phyloP scores from a whole-genome alignment of 2,797 vertebrate species.

The Rhinogobio ventralis region DNA sequence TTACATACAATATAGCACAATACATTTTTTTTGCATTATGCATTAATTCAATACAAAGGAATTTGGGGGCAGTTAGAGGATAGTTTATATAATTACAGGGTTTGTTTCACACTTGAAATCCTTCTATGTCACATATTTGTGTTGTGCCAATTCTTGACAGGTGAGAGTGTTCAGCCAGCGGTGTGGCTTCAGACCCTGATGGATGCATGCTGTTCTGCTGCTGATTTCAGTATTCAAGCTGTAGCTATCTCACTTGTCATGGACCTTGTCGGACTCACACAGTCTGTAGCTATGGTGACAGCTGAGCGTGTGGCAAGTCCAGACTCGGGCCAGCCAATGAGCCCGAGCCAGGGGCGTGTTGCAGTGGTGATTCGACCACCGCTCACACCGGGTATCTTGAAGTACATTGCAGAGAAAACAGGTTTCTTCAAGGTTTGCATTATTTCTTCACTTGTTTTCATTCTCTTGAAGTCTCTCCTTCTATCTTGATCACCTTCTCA shows the following conservation, averaged over 20 bases:
- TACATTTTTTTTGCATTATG: not conserved
- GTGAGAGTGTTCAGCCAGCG: constrained; percentile 85
- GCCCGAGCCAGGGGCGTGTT: constrained; percentile 95
- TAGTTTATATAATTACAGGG: not conserved
- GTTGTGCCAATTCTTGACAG: constrained; percentile 68
- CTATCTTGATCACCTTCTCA: not conserved
- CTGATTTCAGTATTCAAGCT: constrained; percentile 89
- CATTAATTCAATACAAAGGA: not conserved
- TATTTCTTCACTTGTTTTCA: not conserved
- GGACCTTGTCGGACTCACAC: constrained; percentile 94
- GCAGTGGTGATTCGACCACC: constrained; percentile 97
- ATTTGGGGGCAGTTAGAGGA: not conserved
- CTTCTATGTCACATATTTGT: not conserved
- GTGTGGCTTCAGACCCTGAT: constrained; percentile 95
- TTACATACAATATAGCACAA: not conserved
- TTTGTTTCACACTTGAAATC: not conserved
- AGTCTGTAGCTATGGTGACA: constrained; percentile 91
- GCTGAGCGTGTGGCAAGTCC: constrained; percentile 85
- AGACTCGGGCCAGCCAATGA: constrained; percentile 87
- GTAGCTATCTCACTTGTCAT: constrained; percentile 93
- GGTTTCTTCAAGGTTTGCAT: constrained; percentile 94
- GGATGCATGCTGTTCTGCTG: constrained; percentile 88
- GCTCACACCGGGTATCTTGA: constrained; percentile 93
- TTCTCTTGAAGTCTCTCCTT: not conserved
- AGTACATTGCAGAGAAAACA: constrained; percentile 93